Conservation (phyloP, 2,888 invertebrate species). For the Chrysolina haemoptera region DNA sequence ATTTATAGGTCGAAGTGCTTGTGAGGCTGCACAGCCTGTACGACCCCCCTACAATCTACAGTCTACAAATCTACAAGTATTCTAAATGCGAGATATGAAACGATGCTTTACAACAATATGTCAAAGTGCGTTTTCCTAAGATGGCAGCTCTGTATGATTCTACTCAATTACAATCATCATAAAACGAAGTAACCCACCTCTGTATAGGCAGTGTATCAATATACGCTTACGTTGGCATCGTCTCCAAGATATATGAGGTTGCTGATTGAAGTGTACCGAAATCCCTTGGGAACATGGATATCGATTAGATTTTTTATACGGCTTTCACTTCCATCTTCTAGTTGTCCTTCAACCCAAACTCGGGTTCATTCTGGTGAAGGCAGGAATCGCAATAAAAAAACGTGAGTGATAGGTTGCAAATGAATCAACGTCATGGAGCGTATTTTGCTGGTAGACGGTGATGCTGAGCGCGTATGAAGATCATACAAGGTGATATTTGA, state of each 20-base stretch:
- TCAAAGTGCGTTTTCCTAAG: no score
- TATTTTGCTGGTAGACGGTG: not conserved
- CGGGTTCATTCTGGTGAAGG: constrained; percentile 2
- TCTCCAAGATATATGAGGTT: not conserved
- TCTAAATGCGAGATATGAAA: no score
- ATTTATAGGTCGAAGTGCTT: no score
- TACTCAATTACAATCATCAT: not conserved
- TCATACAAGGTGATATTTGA: no score
- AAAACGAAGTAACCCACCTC: not conserved
- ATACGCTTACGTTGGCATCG: not conserved
- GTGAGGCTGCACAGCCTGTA: no score
- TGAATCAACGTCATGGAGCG: not conserved
- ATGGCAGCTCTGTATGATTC: not conserved
- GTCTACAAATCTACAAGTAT: no score
- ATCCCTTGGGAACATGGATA: constrained; percentile 2
- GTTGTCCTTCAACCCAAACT: constrained; percentile 9
- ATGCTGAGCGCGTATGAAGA: not conserved
- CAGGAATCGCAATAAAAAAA: not conserved
- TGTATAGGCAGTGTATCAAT: not conserved
- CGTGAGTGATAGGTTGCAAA: not conserved
- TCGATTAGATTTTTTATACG: constrained; percentile 7
- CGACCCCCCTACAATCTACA: no score
- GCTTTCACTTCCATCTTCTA: constrained; percentile 4
- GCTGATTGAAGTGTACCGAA: constrained; percentile 2
- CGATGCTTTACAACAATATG: no score